These are phyloP conservation scores for Syngnathus scovelli DNA, from an alignment of 2,113 vertebrate genomes.

Conservation along the genomic window DNA sequence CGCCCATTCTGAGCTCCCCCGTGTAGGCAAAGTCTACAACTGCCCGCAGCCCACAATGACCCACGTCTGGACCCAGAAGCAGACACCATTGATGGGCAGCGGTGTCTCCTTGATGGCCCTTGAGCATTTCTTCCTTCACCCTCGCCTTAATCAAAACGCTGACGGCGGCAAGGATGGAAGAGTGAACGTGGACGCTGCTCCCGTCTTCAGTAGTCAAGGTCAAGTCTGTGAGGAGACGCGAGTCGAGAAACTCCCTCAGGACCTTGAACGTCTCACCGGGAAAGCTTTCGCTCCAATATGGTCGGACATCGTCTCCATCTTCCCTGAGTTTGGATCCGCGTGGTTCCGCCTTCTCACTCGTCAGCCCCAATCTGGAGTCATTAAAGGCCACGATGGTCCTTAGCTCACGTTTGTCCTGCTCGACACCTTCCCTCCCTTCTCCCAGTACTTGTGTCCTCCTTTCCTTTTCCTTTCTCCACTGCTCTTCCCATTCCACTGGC, in stretches of 20 bases:
- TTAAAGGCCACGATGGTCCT: conserved; percentile 66
- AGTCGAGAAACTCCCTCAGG: conserved; percentile 57
- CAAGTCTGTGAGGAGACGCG: conserved; percentile 58
- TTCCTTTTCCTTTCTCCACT: conserved; percentile 69
- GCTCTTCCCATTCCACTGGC: conserved; percentile 67
- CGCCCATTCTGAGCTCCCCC: conserved; percentile 52
- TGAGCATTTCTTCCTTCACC: conserved; percentile 13
- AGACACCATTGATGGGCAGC: conserved; percentile 18
- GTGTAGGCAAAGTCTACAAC: conserved; percentile 82
- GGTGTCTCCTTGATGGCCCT: not conserved
- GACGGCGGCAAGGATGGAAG: conserved; percentile 63
- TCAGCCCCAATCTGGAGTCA: conserved; percentile 55
- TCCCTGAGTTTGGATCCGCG: conserved; percentile 8
- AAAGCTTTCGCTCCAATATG: conserved; percentile 34
- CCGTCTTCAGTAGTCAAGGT: conserved; percentile 37
- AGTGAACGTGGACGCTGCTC: conserved; percentile 49
- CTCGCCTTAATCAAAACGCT: conserved; percentile 56
- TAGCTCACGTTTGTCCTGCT: conserved; percentile 53
- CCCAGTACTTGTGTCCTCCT: conserved; percentile 48
- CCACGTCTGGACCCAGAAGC: conserved; percentile 29
- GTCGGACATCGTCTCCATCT: conserved; percentile 9
- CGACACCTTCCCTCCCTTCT: conserved; percentile 56
- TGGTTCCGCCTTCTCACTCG: not conserved
- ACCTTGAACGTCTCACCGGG: conserved; percentile 51
- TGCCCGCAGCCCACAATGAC: conserved; percentile 60